Percentiles rank a stretch among this genome's conserved stretches.
Conservation (phyloP, 2,113 vertebrate genomes). For the Verasper variegatus region DNA sequence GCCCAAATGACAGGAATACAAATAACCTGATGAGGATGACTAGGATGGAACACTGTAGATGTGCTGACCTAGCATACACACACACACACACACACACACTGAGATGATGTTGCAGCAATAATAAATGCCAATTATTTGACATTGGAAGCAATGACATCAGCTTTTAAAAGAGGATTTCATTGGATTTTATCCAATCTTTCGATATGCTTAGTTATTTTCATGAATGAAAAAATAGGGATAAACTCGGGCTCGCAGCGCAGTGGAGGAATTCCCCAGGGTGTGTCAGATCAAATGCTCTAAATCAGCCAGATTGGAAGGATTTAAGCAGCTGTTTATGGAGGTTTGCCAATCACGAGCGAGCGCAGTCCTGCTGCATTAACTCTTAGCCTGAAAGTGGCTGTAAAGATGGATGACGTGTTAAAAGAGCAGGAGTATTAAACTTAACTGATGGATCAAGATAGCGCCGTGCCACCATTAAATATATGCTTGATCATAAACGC, state of each 20-base stretch:
- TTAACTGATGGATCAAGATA: neutral
- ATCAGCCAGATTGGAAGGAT: conserved; percentile 54
- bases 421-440: conserved; percentile 36
- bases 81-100: conserved; percentile 15
- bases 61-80: conserved; percentile 39
- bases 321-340: conserved; percentile 45
- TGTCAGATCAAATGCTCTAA: conserved; percentile 51
- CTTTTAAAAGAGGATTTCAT: conserved; percentile 13
- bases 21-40: conserved; percentile 39
- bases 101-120: conserved; percentile 37
- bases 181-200: conserved; percentile 11
- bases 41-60: conserved; percentile 12
- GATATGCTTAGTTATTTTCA: conserved; percentile 4
- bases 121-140: conserved; percentile 32
- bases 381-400: conserved; percentile 36
- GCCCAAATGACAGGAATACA: conserved; percentile 47
- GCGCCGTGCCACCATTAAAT: neutral
- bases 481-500: neutral
- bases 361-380: conserved; percentile 30
- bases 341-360: conserved; percentile 45
- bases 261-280: conserved; percentile 21
- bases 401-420: conserved; percentile 36
- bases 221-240: conserved; percentile 31
- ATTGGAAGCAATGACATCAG: conserved; percentile 7
- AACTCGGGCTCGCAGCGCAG: conserved; percentile 19